Evolutionary conservation across 92 coral and sea anemone species (phyloP), one percentile per base, ranked within the genome.

Genomic region (Palythoa heliodiscus): DNA sequence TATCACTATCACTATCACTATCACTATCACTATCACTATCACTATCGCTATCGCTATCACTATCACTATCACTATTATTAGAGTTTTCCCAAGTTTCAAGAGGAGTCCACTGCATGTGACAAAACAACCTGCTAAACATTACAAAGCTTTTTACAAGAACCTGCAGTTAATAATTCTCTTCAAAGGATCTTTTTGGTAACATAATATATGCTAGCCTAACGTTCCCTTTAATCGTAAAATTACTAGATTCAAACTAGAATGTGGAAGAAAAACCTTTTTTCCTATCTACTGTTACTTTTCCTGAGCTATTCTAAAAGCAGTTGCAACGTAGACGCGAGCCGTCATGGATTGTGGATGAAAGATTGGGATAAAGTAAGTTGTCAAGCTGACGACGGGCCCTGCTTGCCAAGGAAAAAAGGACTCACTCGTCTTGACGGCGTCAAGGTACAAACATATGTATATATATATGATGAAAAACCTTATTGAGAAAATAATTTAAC

Each of bases 371-470:
- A 83, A 17, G 92, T 82, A 71, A 86, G 89, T 20, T 93, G 96
- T 88, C 70, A 84, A 60, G 87, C 94, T 1, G 82, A 78, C 40
- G 88, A 93, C 13, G 91, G 92, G 11, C 96, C 96, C 35, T 89
- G 92, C 38, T 82, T 93, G 17, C 75, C 94, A 16, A 83, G 86
- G 25, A 92, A 87, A 57, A 93, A 91, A 6, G 70, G 86, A 25
- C 91, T 93, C 55, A 83, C 84, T 40, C 90, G 96, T 47, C 86
- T 89, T 53, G 88, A 91, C 47, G 96, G 96, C 52, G 92, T 93
- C 11, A 89, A 87, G 91, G 96, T 93, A 89, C 63, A 82, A 43
- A 8, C 9, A 7, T 78, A n/a, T 16, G 38, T 58, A 7, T 61
- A 7, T 78, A n/a, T 16, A 58, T 58, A 7, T 61, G 38, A 7